phyloP scores from a whole-genome alignment of 2,113 vertebrate genomes.

The Spheniscus mendiculus region DNA sequence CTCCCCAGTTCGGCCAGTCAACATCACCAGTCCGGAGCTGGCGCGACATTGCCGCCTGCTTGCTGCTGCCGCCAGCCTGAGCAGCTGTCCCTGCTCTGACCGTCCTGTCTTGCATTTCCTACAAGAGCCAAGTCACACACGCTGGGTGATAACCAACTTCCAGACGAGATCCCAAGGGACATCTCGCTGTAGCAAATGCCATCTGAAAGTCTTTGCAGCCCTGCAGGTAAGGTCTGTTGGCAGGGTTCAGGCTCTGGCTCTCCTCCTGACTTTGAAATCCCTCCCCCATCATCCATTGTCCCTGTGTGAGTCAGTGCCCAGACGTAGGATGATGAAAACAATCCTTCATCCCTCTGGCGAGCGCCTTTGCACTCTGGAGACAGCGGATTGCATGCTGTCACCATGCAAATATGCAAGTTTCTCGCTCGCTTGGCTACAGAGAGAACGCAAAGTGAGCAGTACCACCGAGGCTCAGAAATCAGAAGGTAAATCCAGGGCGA shows the following conservation, averaged over 20 bases:
- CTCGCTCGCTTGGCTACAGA: background rate
- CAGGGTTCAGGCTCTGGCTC: background rate
- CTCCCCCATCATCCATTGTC: background rate
- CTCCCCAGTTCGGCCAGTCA: background rate
- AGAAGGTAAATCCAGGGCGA: background rate
- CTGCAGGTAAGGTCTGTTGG: background rate
- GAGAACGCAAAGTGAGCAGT: accelerated
- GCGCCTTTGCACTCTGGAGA: background rate
- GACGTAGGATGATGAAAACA: background rate
- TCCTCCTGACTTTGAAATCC: background rate
- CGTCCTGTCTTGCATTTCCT: accelerated
- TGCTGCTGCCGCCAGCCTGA: background rate
- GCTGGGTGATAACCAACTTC: background rate
- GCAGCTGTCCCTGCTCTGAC: accelerated
- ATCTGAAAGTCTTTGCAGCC: background rate
- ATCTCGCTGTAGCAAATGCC: background rate
- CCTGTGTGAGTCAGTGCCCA: background rate
- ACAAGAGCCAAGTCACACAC: background rate
- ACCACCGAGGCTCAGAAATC: background rate
- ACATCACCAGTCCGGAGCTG: background rate
- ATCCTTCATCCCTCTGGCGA: background rate
- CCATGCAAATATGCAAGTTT: background rate
- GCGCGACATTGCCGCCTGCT: background rate
- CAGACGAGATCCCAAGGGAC: background rate
- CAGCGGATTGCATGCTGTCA: background rate